phyloP scores from a whole-genome alignment of 2,797 vertebrate species.

The Scleropages formosus region DNA sequence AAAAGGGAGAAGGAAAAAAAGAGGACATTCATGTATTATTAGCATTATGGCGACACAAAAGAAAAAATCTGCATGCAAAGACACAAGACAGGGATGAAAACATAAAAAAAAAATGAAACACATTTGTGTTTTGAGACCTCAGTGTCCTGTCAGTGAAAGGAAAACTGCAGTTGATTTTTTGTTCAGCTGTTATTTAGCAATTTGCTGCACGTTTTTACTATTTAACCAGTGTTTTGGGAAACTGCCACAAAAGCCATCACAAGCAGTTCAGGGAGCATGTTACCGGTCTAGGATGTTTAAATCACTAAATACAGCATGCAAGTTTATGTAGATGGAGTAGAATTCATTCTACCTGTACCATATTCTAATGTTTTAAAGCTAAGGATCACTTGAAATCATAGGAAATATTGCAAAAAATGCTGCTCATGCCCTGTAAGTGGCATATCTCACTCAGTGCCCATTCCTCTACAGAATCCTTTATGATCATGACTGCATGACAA shows the following conservation, averaged over 20 bases:
- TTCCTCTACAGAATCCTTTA: neutral
- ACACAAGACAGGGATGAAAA: conserved; percentile 60
- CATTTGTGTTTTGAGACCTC: conserved; percentile 40
- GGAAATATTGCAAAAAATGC: no score
- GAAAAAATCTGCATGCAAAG: conserved; percentile 74
- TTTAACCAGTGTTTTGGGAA: conserved; percentile 27
- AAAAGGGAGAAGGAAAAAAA: conserved; percentile 77
- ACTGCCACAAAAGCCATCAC: neutral
- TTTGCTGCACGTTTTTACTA: conserved; percentile 22
- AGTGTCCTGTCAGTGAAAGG: conserved; percentile 6
- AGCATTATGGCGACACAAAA: conserved; percentile 88
- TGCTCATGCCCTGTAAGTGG: no score
- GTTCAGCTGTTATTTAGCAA: conserved; percentile 7
- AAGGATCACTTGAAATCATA: no score
- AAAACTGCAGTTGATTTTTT: neutral
- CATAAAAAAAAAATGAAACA: conserved; percentile 44
- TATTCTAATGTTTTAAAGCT: no score
- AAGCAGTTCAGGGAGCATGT: no score
- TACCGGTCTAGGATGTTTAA: neutral
- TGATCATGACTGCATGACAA: conserved; percentile 5
- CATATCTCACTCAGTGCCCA: neutral
- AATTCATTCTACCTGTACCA: no score
- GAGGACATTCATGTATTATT: conserved; percentile 95
- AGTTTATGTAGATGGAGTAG: no score
- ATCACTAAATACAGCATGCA: neutral